A percentile compares a stretch with the other conserved stretches of the same genome.
These are phyloP conservation scores for Apeltes quadracus DNA, from an alignment of 2,113 vertebrate species.

Conservation along the genomic window DNA sequence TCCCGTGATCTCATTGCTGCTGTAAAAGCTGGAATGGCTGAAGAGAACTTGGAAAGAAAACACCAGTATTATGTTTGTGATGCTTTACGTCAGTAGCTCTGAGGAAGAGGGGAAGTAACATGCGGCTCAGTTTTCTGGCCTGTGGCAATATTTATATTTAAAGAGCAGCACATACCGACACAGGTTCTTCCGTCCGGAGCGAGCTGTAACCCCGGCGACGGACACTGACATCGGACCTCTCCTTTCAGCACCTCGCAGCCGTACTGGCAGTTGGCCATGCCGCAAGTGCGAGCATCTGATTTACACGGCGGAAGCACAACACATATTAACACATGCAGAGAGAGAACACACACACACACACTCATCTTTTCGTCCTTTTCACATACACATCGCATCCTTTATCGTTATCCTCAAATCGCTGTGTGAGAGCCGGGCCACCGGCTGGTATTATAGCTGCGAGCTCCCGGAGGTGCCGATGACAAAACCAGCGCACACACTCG, in stretches of 20 bases:
- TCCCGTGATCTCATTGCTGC: slow-evolving; percentile 24
- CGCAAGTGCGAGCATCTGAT: slow-evolving; percentile 88
- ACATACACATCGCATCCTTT: neutral
- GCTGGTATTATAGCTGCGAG: slow-evolving; percentile 49
- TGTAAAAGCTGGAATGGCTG: slow-evolving; percentile 29
- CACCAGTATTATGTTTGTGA: no score
- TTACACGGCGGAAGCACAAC: slow-evolving; percentile 31
- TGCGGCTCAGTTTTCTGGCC: slow-evolving; percentile 30
- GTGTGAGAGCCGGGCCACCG: slow-evolving; percentile 33
- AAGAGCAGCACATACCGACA: slow-evolving; percentile 83
- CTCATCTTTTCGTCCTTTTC: neutral
- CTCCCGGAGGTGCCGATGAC: slow-evolving; percentile 54
- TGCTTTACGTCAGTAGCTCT: slow-evolving; percentile 3
- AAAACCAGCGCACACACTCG: slow-evolving; percentile 53
- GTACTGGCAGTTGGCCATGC: slow-evolving; percentile 98
- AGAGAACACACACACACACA: slow-evolving; percentile 10
- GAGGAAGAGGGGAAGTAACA: slow-evolving; percentile 5
- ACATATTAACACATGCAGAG: slow-evolving; percentile 46
- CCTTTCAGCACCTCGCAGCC: slow-evolving; percentile 95
- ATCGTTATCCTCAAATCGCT: slow-evolving; percentile 36
- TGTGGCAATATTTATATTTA: slow-evolving; percentile 37
- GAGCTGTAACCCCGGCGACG: slow-evolving; percentile 93
- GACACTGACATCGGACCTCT: slow-evolving; percentile 92
- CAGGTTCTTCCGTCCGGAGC: slow-evolving; percentile 93
- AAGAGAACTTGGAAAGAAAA: no score